Conservation (phyloP, 64 coral and sea anemone species). For the Montipora foliosa region DNA sequence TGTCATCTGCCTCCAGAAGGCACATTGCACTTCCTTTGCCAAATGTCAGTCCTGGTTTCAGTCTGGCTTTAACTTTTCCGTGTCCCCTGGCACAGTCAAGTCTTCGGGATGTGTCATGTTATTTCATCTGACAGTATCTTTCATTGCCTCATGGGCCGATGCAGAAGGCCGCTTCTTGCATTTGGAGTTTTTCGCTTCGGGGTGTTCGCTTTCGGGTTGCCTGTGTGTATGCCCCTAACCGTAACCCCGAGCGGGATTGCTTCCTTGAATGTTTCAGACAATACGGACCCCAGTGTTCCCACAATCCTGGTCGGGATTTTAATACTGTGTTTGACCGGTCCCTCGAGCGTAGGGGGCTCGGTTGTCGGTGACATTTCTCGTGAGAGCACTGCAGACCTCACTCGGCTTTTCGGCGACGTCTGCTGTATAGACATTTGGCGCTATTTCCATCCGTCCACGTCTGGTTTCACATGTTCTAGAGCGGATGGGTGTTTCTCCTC, state of each 20-base stretch:
- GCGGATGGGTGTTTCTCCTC: too few species aligned
- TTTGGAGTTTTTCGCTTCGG: background rate
- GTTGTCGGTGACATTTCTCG: too few species aligned
- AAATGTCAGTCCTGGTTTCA: conserved; percentile 25
- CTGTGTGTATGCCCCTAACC: conserved; percentile 45
- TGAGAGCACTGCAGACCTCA: too few species aligned
- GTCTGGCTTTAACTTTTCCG: background rate
- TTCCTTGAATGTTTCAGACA: background rate
- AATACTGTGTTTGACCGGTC: too few species aligned
- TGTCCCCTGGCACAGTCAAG: conserved; percentile 10
- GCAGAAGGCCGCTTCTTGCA: background rate
- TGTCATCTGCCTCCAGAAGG: conserved; percentile 45
- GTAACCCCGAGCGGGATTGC: background rate
- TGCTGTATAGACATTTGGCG: too few species aligned
- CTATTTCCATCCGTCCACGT: too few species aligned
- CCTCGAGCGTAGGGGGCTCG: too few species aligned
- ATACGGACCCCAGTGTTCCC: background rate
- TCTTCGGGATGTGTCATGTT: conserved; percentile 16
- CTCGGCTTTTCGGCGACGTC: too few species aligned
- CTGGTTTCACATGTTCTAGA: too few species aligned
- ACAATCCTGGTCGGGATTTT: too few species aligned
- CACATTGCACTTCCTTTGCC: background rate
- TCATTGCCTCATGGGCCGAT: background rate
- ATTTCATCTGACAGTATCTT: background rate
- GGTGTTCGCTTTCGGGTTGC: background rate